Percentiles rank a stretch among this genome's conserved stretches.
Conservation (phyloP, 2,797 vertebrate genomes). For the Syngnathus acus region DNA sequence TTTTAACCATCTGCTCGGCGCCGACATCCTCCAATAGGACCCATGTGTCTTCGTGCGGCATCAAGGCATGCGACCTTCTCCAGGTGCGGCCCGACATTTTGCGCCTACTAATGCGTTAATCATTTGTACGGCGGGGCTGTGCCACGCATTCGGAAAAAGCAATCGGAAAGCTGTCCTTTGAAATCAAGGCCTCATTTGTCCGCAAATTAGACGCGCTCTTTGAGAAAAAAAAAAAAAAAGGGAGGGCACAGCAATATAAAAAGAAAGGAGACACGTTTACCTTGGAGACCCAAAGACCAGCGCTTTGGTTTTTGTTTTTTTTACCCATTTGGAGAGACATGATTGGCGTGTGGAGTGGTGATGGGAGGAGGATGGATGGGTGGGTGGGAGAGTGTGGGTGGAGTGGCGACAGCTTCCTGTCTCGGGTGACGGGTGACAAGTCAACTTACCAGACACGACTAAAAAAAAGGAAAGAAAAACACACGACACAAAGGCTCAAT, state of each 20-base stretch:
- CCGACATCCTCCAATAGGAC: constrained; percentile 74
- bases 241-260: constrained; percentile 45
- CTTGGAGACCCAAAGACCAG: constrained; percentile 60
- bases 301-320: constrained; percentile 31
- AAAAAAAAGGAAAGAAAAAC: constrained; percentile 81
- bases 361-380: constrained; percentile 82
- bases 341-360: constrained; percentile 87
- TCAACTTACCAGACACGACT: constrained; percentile 99
- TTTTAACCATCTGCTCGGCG: constrained; percentile 85
- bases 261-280: constrained; percentile 70
- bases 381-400: constrained; percentile 44
- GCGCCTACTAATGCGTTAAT: constrained; percentile 27
- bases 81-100: constrained; percentile 15
- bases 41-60: constrained; percentile 60
- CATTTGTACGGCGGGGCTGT: constrained; percentile 12
- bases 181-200: constrained; percentile 23
- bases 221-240: constrained; percentile 40
- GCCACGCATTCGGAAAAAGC: constrained; percentile 51
- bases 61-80: constrained; percentile 15
- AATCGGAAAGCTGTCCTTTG: constrained; percentile 56
- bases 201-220: constrained; percentile 32
- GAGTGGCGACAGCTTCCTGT: constrained; percentile 84
- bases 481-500: constrained; percentile 65
- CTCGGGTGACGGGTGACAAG: constrained; percentile 96
- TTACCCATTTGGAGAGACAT: constrained; percentile 87